Evolutionary conservation across 2,113 vertebrate species (phyloP).

Genomic region (Hippoglossus stenolepis): DNA sequence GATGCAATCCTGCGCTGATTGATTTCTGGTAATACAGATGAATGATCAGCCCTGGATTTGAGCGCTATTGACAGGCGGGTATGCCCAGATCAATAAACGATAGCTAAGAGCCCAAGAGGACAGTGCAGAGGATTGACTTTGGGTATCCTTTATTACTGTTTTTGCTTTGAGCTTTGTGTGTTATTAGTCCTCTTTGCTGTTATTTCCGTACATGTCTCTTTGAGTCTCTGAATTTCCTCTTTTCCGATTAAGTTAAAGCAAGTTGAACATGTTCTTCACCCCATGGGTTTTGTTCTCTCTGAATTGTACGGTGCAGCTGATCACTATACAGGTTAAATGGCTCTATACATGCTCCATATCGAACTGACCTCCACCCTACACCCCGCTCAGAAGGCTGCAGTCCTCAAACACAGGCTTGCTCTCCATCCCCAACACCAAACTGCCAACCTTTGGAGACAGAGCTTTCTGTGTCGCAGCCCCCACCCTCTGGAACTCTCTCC

Average conservation of each 20-base stretch:
- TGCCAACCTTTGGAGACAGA: no score
- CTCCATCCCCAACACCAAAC: no score
- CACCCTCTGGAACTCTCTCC: no score
- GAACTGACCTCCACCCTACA: no score
- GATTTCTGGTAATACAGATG: slow-evolving; percentile 18
- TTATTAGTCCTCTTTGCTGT: background rate
- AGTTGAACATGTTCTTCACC: background rate
- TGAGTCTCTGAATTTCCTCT: background rate
- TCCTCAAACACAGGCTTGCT: no score
- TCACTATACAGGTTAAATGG: no score
- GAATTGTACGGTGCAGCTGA: no score
- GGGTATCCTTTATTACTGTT: background rate
- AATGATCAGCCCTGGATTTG: slow-evolving; percentile 33
- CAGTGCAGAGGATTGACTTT: background rate
- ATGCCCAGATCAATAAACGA: slow-evolving; percentile 28
- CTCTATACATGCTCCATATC: no score
- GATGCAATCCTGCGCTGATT: slow-evolving; percentile 23
- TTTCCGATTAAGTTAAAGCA: background rate
- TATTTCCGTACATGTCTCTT: background rate
- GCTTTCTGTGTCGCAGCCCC: no score
- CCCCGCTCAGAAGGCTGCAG: no score
- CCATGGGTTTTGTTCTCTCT: background rate
- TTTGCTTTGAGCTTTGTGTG: background rate
- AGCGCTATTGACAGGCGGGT: slow-evolving; percentile 19
- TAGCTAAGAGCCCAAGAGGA: background rate